Evolutionary conservation across 1,140 invertebrate species (phyloP).

Genomic region (Lucilia cuprina): DNA sequence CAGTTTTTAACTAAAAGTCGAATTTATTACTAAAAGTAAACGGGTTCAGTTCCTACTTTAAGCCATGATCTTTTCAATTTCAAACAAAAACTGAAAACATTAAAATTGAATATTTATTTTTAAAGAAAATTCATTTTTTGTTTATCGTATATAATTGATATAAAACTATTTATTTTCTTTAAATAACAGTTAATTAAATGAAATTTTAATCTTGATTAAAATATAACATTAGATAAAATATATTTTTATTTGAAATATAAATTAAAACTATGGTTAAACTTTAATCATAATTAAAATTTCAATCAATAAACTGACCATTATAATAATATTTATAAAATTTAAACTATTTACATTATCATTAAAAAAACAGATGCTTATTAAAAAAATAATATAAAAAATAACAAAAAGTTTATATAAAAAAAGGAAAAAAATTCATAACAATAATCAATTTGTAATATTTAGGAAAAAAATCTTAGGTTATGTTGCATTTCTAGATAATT

Average conservation of each 20-base stretch:
- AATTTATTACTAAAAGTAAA: too few relatives aligned
- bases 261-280: too few relatives aligned
- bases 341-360: constrained; percentile 31
- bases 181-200: too few relatives aligned
- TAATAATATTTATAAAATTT: constrained; percentile 26
- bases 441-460: background rate
- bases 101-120: too few relatives aligned
- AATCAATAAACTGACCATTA: background rate
- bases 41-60: too few relatives aligned
- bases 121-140: background rate
- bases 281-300: too few relatives aligned
- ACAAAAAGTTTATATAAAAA: background rate
- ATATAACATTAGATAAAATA: too few relatives aligned
- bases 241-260: too few relatives aligned
- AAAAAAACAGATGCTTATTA: background rate
- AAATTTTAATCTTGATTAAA: too few relatives aligned
- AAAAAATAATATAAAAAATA: background rate
- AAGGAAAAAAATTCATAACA: background rate
- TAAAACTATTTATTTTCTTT: constrained; percentile 25
- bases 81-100: too few relatives aligned
- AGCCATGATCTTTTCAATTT: too few relatives aligned
- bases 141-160: constrained; percentile 20
- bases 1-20: too few relatives aligned
- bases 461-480: constrained; percentile 23
- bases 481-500: background rate